A percentile compares a stretch with the other conserved stretches of the same genome.
Evolutionary conservation across 2,888 invertebrate genomes (phyloP).

Genomic region (Psococerastis gibbosa): DNA sequence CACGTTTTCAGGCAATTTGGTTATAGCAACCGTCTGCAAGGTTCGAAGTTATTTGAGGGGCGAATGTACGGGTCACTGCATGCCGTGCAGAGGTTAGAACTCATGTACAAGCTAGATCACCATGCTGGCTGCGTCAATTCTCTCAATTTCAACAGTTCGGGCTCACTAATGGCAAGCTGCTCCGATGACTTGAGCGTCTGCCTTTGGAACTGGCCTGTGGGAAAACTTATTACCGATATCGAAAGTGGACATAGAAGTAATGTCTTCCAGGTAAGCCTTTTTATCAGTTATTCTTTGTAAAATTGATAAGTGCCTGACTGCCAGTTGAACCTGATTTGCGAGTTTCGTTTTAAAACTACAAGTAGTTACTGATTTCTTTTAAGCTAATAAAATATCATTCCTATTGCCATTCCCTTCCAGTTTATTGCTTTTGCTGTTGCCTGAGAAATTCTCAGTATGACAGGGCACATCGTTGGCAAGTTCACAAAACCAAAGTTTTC

Average conservation of each 20-base stretch:
- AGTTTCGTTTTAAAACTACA: no score
- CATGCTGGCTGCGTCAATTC: constrained; percentile 87
- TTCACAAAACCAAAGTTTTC: no score
- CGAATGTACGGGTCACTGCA: constrained; percentile 66
- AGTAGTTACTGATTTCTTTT: no score
- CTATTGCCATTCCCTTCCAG: no score
- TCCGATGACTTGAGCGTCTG: constrained; percentile 77
- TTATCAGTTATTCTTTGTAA: no score
- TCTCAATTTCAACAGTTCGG: constrained; percentile 69
- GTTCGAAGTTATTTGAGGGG: constrained; percentile 39
- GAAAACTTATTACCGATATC: constrained; percentile 42
- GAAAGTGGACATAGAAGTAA: constrained; percentile 71
- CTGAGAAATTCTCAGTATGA: no score
- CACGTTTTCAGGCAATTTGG: constrained; percentile 22
- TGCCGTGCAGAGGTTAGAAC: constrained; percentile 60
- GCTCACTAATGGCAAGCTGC: constrained; percentile 63
- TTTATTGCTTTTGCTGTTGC: no score
- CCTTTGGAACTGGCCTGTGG: constrained; percentile 80
- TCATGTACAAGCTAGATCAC: constrained; percentile 52
- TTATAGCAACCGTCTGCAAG: constrained; percentile 28
- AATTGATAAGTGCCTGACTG: no score
- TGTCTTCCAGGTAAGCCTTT: constrained; percentile 48
- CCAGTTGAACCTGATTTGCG: no score
- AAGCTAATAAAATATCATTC: no score
- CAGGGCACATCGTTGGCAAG: no score